phyloP scores from a whole-genome alignment of 2,888 invertebrate genomes.

The Cordylochernes scorpioides region DNA sequence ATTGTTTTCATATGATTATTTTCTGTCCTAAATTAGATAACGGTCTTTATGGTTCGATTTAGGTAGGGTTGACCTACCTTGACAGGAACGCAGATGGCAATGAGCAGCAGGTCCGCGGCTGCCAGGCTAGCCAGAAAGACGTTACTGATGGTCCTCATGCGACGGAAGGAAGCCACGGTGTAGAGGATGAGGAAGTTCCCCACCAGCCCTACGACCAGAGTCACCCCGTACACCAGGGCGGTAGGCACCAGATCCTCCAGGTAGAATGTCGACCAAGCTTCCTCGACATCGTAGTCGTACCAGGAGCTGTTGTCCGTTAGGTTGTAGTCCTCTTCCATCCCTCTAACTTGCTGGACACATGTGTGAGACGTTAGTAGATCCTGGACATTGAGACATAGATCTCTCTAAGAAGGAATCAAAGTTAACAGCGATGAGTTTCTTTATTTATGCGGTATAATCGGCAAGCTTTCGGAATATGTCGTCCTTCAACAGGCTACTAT shows the following conservation, averaged over 20 bases:
- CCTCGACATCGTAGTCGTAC: constrained; percentile 8
- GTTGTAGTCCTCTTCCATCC: no score
- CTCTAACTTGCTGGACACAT: no score
- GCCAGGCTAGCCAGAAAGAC: constrained; percentile 39
- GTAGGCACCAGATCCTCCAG: constrained; percentile 11
- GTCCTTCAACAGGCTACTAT: no score
- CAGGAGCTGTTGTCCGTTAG: constrained; percentile 1
- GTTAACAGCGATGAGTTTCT: no score
- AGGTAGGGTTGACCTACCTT: constrained; percentile 35
- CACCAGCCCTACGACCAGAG: constrained; percentile 32
- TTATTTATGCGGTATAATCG: no score
- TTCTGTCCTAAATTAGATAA: no score
- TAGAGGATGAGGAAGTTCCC: constrained; percentile 33
- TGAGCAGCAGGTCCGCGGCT: constrained; percentile 38
- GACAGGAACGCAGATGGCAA: constrained; percentile 40
- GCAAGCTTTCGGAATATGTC: no score
- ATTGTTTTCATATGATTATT: no score
- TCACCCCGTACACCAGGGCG: constrained; percentile 29
- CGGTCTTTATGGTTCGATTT: no score
- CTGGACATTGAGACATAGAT: no score
- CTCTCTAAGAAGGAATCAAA: no score
- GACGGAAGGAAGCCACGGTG: constrained; percentile 29
- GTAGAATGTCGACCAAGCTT: constrained; percentile 7
- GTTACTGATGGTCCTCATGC: constrained; percentile 32
- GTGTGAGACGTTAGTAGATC: no score